Evolutionary conservation across 1,140 invertebrate genomes (phyloP), one percentile per base, ranked within the genome.

Genomic region (Pseudomyrmex concolor): DNA sequence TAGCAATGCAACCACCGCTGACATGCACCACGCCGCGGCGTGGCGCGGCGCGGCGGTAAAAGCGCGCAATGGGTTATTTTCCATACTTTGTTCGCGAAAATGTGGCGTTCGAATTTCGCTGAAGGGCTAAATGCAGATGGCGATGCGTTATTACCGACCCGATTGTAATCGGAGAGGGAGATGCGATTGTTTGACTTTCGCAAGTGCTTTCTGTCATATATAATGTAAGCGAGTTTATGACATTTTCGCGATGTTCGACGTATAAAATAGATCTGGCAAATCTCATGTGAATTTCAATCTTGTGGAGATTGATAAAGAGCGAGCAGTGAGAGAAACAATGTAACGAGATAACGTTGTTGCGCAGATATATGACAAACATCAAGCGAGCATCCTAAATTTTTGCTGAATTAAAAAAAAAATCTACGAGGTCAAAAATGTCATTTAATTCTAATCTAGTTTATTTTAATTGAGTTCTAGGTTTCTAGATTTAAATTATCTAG

Each of bases 1-100:
- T 89, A 88, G 89, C 89, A 82, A 87, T 87, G 81, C 76, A 91
- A 90, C 87, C 87, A 86, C 78, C 54, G 87, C 86, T 91, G 90
- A 89, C 90, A 87, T 83, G 88, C 80, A 72, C 66, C 64, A 84
- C 77, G 34, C 22, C 60, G 59, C 19, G 55, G 48, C 60, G 59
- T 15, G 55, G 48, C 48, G 68, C 15, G 48, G 67, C 87, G 74
- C 72, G 68, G 70, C 83, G 78, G 83, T 77, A 90, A 88, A 90
- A 82, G 74, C 86, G 86, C 71, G 83, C 86, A 86, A 90, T 88
- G 86, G 85, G 78, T 89, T 89, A 89, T 89, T 90, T 90, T 89
- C 76, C 84, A 86, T 90, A 85, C 83, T 88, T 88, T 89, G 84
- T 89, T 89, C 85, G 85, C 59, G 73, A 84, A 81, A 86, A 81